Conservation (phyloP, 2,888 invertebrate species). For the Tinea pellionella region DNA sequence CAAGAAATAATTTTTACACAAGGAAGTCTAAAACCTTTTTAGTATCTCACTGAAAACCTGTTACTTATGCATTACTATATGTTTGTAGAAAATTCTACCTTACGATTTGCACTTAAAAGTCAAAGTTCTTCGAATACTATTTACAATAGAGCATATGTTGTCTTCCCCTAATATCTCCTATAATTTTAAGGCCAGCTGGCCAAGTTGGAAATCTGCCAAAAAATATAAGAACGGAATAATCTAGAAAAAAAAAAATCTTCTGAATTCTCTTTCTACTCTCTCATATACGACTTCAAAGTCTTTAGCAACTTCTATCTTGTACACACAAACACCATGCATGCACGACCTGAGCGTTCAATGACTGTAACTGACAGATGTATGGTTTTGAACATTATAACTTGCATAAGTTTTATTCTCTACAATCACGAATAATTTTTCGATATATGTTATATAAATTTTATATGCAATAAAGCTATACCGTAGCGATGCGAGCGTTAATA, state of each 20-base stretch:
- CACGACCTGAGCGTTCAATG: too few species aligned
- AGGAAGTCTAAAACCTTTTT: constrained; percentile 4
- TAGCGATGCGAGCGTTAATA: too few species aligned
- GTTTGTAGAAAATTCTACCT: not conserved
- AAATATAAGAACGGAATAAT: not conserved
- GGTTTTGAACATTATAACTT: too few species aligned
- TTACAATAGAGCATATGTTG: constrained; percentile 1
- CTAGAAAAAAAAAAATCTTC: not conserved
- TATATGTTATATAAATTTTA: too few species aligned
- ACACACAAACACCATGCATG: too few species aligned
- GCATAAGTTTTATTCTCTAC: too few species aligned
- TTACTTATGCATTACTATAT: constrained; percentile 1
- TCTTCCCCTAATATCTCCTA: constrained; percentile 2
- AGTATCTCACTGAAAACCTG: constrained; percentile 1
- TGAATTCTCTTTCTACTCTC: not conserved
- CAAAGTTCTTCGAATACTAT: not conserved
- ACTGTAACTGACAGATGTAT: too few species aligned
- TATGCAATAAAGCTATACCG: too few species aligned
- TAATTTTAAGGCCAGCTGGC: constrained; percentile 13
- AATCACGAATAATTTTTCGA: too few species aligned
- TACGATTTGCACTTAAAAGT: not conserved
- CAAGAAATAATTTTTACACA: constrained; percentile 2
- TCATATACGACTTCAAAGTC: not conserved
- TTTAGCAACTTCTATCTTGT: not conserved
- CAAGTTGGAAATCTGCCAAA: not conserved